Percentiles rank a stretch among this genome's conserved stretches.
Evolutionary conservation across 1,140 invertebrate species (phyloP).

Genomic region (Cataglyphis hispanica): DNA sequence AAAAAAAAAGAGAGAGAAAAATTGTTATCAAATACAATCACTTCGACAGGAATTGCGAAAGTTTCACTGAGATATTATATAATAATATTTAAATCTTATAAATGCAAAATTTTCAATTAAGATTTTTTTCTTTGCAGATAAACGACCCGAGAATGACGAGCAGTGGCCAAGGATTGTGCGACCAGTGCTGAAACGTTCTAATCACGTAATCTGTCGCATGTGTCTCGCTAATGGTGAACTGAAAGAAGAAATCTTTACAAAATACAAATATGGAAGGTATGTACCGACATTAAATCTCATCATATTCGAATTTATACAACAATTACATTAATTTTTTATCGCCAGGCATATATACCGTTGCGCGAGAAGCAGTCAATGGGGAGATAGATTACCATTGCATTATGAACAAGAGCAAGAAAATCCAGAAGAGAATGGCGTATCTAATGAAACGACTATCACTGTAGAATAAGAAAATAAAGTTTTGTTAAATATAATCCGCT

Average conservation of each 20-base stretch:
- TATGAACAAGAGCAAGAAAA: slow-evolving; percentile 64
- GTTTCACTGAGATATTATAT: not conserved
- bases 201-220: slow-evolving; percentile 92
- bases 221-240: slow-evolving; percentile 92
- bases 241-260: slow-evolving; percentile 92
- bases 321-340: slow-evolving; percentile 57
- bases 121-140: slow-evolving; percentile 75
- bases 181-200: slow-evolving; percentile 88
- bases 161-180: slow-evolving; percentile 93
- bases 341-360: slow-evolving; percentile 89
- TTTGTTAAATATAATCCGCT: slow-evolving; percentile 19
- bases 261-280: slow-evolving; percentile 91
- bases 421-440: not conserved
- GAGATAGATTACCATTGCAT: slow-evolving; percentile 90
- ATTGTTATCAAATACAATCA: not conserved
- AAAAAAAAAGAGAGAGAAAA: not conserved
- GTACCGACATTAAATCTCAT: slow-evolving; percentile 47
- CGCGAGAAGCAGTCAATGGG: slow-evolving; percentile 90
- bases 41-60: not conserved
- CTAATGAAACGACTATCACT: not conserved
- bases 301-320: slow-evolving; percentile 30
- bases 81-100: not conserved
- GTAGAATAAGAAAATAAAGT: slow-evolving; percentile 41
- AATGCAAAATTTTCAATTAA: slow-evolving; percentile 17
- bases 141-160: slow-evolving; percentile 83